Evolutionary conservation across 1,140 invertebrate genomes (phyloP), one percentile per base, ranked within the genome.

Genomic region (Leptestheria dahalacensis): DNA sequence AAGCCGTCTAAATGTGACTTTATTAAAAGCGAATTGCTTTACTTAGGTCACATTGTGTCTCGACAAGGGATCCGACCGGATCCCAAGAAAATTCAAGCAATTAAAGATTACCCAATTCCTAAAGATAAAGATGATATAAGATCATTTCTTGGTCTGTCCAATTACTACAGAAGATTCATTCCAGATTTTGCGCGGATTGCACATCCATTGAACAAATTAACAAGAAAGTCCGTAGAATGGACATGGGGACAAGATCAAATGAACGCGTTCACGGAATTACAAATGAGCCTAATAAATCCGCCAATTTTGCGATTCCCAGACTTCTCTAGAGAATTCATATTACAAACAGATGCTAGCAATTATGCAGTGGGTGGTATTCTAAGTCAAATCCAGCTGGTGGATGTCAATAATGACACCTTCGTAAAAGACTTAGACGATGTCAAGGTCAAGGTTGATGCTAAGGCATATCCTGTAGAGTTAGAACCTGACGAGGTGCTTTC

Each of bases 1-100:
- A 66, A 69, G 33, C 58, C 48, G n/a, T 54, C 62, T 23, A 74
- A 75, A 63, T 71, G 70, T 60, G 56, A 65, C 20, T 71, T 74
- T 62, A 71, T 70, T 26, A 20, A 65, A 54, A 26, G 55, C 2
- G 61, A 64, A 28, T 63, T 76, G 4, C 67, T 61, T 23, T 75
- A 69, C 61, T 59, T 74, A 12, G 72, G 73, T 0, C 68, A 68
- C 53, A 63, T 67, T 2, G 68, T 75, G 21, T 61, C 64, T 49
- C 64, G 64, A 24, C 55, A 67, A 0, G 68, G 67, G 10, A 62
- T 75, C 15, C 57, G 65, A 29, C 69, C 71, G 47, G 66, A 68
- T 64, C 66, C 69, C 4, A 64, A 65, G 12, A 77, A 77, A 58
- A 64, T 72, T 1, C 57, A 66, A 52, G 66, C 68, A 6, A 68